phyloP scores from a whole-genome alignment of 2,888 invertebrate genomes.

The Macrosiphum euphorbiae region DNA sequence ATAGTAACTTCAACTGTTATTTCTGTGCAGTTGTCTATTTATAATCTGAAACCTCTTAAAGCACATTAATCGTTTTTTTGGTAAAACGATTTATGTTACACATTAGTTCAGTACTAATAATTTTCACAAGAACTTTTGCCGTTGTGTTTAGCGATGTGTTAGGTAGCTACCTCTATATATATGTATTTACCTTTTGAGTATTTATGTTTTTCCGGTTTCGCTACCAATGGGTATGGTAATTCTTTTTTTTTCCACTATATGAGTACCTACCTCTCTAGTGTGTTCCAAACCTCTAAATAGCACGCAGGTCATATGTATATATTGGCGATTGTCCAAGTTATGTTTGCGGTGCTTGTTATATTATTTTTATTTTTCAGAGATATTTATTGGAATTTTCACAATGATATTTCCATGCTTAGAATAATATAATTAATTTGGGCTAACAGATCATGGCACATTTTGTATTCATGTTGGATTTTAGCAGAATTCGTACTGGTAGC shows the following conservation, averaged over 20 bases:
- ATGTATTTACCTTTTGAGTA: not conserved
- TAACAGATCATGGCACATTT: not conserved
- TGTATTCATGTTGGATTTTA: not conserved
- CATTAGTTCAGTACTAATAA: not conserved
- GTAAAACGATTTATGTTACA: not conserved
- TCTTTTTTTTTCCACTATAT: not conserved
- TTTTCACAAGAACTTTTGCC: not conserved
- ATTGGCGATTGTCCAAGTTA: not conserved
- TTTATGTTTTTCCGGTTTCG: conserved; percentile 7
- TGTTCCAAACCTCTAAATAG: not conserved
- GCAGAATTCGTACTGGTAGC: not conserved
- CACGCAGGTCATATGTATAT: not conserved
- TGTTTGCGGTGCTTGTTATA: not conserved
- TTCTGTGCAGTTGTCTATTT: not conserved
- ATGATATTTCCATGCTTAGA: not conserved
- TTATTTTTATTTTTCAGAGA: not conserved
- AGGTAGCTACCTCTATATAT: not conserved
- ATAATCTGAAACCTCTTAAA: not conserved
- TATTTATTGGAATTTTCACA: not conserved
- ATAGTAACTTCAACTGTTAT: not conserved
- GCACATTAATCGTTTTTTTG: not conserved
- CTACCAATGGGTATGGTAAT: not conserved
- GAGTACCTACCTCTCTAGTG: not conserved
- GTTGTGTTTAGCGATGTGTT: not conserved
- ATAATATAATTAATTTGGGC: not conserved